Percentiles rank a stretch among this genome's conserved stretches.
Conservation (phyloP, 1,140 invertebrate genomes). For the Parapsyche elsis region DNA sequence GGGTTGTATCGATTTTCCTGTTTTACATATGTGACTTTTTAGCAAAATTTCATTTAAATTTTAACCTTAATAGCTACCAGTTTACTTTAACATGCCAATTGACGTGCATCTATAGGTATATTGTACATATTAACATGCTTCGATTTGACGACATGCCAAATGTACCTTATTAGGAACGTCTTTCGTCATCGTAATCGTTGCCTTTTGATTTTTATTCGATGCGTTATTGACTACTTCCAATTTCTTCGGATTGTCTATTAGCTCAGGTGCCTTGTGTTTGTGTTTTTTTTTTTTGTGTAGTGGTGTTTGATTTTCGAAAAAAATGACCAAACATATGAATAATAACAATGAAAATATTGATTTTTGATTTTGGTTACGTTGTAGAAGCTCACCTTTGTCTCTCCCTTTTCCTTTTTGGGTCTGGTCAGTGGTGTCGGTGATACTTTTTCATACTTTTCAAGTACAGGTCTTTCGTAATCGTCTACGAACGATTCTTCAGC, state of each 20-base stretch:
- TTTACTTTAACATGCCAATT: too few relatives aligned
- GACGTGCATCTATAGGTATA: not conserved
- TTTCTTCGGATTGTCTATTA: constrained; percentile 1
- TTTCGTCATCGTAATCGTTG: not conserved
- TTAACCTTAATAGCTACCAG: too few relatives aligned
- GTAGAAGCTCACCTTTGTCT: constrained; percentile 55
- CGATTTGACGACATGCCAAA: not conserved
- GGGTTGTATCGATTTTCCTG: not conserved
- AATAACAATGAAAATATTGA: not conserved
- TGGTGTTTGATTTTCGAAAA: not conserved
- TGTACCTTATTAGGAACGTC: constrained; percentile 10
- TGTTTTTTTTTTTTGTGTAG: constrained; percentile 25
- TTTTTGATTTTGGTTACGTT: not conserved
- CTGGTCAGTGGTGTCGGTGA: constrained; percentile 61
- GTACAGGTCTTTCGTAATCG: constrained; percentile 73
- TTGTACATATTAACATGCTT: constrained; percentile 2
- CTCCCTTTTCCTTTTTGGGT: constrained; percentile 57
- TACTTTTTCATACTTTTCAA: constrained; percentile 74
- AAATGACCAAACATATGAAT: not conserved
- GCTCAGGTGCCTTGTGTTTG: constrained; percentile 10
- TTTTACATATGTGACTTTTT: too few relatives aligned
- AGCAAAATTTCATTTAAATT: too few relatives aligned
- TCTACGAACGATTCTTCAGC: constrained; percentile 45
- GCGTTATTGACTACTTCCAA: not conserved
- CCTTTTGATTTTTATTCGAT: constrained; percentile 8